phyloP scores from a whole-genome alignment of 1,140 invertebrate genomes.

The Venustaconcha ellipsiformis region DNA sequence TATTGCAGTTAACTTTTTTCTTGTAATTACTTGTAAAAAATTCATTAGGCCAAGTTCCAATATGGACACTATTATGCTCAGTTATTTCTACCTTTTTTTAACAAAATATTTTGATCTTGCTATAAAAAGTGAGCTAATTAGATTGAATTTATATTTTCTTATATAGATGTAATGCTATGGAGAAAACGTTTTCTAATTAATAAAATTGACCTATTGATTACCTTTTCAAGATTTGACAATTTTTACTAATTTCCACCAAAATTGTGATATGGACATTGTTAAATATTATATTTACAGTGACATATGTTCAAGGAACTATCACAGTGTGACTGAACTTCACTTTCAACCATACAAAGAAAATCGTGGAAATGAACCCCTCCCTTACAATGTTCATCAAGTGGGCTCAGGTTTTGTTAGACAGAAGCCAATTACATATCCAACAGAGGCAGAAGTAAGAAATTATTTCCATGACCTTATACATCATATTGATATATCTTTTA shows the following conservation, averaged over 20 bases:
- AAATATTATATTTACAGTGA: constrained; percentile 46
- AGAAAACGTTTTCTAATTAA: background rate
- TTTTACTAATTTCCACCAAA: background rate
- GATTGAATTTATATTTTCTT: background rate
- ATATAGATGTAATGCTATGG: background rate
- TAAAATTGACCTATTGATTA: constrained; percentile 1
- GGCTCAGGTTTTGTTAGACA: constrained; percentile 62
- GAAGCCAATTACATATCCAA: constrained; percentile 57
- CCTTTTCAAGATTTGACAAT: background rate
- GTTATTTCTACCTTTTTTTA: too few relatives aligned
- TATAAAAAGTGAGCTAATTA: background rate
- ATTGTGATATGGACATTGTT: background rate
- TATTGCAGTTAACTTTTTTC: too few relatives aligned
- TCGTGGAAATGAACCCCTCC: constrained; percentile 56
- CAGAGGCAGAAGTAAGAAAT: constrained; percentile 48
- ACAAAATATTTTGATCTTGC: too few relatives aligned
- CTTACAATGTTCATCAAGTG: constrained; percentile 53
- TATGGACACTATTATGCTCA: too few relatives aligned
- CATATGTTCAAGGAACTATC: constrained; percentile 64
- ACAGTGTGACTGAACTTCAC: constrained; percentile 56
- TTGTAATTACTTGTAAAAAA: too few relatives aligned
- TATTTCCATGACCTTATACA: background rate
- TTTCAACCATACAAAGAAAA: constrained; percentile 58
- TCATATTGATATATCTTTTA: too few relatives aligned
- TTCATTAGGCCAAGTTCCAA: too few relatives aligned